These are phyloP conservation scores for Meiosimyza decipiens DNA, from an alignment of 2,888 invertebrate species.

Conservation along the genomic window DNA sequence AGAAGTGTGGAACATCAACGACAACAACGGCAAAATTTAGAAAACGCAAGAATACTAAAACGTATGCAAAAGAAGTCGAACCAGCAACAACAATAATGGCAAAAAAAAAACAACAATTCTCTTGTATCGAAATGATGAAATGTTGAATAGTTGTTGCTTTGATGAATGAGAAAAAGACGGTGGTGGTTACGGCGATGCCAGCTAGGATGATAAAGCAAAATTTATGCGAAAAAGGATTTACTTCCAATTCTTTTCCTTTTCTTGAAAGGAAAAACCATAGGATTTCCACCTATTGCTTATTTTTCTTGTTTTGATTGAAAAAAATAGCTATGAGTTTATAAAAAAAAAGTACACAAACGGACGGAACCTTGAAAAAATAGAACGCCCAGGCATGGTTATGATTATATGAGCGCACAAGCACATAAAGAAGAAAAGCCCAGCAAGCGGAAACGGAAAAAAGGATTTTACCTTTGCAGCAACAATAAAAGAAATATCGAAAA, in stretches of 20 bases:
- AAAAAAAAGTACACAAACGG: background rate
- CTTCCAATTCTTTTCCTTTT: background rate
- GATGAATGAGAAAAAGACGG: background rate
- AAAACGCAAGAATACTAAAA: background rate
- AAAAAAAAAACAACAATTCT: background rate
- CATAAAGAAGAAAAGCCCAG: conserved; percentile 8
- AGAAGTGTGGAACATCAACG: conserved; percentile 9
- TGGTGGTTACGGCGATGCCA: background rate
- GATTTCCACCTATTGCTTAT: conserved; percentile 1
- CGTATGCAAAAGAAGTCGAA: background rate
- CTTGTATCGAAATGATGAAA: conserved; percentile 22
- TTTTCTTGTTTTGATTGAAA: conserved; percentile 9
- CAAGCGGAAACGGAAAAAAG: conserved; percentile 22
- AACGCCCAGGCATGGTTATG: background rate
- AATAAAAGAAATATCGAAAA: background rate
- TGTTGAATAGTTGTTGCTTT: background rate
- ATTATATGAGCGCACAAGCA: conserved; percentile 1
- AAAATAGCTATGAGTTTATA: background rate
- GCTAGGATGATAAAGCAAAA: conserved; percentile 8
- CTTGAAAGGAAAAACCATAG: background rate
- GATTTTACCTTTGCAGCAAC: conserved; percentile 13
- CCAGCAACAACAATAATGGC: background rate
- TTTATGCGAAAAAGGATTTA: conserved; percentile 30
- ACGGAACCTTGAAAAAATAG: background rate
- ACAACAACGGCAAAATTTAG: background rate